These are phyloP conservation scores for Orthosia cruda DNA, from an alignment of 2,888 invertebrate species.

Conservation along the genomic window DNA sequence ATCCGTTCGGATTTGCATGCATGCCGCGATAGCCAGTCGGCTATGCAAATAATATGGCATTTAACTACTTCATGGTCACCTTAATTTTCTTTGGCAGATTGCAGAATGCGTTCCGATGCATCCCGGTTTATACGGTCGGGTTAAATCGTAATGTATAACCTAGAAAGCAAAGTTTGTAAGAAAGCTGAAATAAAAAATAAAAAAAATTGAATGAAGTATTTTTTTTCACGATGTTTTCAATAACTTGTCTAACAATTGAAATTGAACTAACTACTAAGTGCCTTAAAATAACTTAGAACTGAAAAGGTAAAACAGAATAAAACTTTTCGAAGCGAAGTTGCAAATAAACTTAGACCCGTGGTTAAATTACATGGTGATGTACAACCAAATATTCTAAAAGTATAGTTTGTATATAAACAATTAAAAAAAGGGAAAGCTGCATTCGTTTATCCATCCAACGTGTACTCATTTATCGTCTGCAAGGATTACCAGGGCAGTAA, in stretches of 20 bases:
- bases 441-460: conserved; percentile 5
- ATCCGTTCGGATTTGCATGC: no score
- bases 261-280: background rate
- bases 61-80: background rate
- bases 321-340: conserved; percentile 18
- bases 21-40: background rate
- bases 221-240: conserved; percentile 7
- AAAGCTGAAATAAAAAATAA: conserved; percentile 26
- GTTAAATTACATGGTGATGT: conserved; percentile 17
- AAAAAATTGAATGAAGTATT: conserved; percentile 5
- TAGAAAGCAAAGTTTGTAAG: background rate
- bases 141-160: no score
- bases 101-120: background rate
- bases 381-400: conserved; percentile 24
- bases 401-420: conserved; percentile 8
- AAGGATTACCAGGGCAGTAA: conserved; percentile 78
- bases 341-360: conserved; percentile 9
- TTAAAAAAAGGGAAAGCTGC: conserved; percentile 4
- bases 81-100: background rate
- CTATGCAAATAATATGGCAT: background rate
- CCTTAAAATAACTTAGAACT: background rate
- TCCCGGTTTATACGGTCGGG: no score
- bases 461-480: no score
- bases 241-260: conserved; percentile 13
- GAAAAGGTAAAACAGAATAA: background rate